Conservation (phyloP, 1,140 invertebrate genomes). For the Neodiprion virginianus region DNA sequence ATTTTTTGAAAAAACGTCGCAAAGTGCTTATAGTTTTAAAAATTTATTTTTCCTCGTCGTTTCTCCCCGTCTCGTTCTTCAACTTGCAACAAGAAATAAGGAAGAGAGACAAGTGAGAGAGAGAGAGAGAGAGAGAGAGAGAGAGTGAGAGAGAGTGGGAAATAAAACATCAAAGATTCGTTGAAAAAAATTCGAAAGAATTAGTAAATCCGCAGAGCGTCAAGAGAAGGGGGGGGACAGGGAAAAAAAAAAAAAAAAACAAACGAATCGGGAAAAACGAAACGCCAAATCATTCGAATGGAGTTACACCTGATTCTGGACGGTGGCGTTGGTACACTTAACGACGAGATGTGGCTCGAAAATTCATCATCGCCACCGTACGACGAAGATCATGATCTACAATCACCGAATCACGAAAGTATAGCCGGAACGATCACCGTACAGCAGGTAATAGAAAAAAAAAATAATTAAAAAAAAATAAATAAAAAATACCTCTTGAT, state of each 20-base stretch:
- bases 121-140: background rate
- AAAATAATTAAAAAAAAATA: too few species aligned
- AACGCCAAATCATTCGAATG: conserved; percentile 35
- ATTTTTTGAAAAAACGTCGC: too few species aligned
- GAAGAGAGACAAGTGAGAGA: background rate
- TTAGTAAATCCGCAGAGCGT: background rate
- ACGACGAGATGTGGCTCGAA: conserved; percentile 48
- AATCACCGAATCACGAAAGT: conserved; percentile 48
- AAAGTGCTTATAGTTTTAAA: too few species aligned
- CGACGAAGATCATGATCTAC: conserved; percentile 34
- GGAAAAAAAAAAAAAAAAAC: background rate
- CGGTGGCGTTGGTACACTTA: conserved; percentile 45
- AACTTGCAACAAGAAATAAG: background rate
- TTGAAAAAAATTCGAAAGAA: background rate
- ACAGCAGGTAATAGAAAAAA: conserved; percentile 49
- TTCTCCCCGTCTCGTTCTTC: too few species aligned
- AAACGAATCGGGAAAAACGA: background rate
- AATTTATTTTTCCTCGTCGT: too few species aligned
- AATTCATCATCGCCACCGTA: conserved; percentile 49
- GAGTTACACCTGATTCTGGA: conserved; percentile 55
- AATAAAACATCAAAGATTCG: too few species aligned
- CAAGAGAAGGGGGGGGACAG: too few species aligned
- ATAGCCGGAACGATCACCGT: conserved; percentile 42
- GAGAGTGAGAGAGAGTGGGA: too few species aligned
- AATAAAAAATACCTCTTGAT: too few species aligned